phyloP scores from a whole-genome alignment of 2,888 invertebrate genomes.

The Ophion ellenae region DNA sequence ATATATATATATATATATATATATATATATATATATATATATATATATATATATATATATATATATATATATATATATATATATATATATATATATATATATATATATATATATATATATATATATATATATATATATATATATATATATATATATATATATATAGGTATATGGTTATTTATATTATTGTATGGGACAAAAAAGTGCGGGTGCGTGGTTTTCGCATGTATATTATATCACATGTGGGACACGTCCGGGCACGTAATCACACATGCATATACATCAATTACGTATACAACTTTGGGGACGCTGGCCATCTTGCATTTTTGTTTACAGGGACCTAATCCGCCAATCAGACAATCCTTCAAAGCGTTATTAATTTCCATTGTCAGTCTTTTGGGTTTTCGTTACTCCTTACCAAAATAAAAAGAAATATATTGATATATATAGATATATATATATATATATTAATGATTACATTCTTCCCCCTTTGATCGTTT shows the following conservation, averaged over 20 bases:
- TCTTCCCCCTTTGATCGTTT: constrained; percentile 84
- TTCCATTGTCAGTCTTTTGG: constrained; percentile 76
- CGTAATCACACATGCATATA: constrained; percentile 61
- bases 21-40: not conserved
- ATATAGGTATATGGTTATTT: too few species aligned
- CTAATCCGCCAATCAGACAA: constrained; percentile 84
- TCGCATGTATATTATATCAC: constrained; percentile 55
- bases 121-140: constrained; percentile 70
- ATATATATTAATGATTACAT: constrained; percentile 71
- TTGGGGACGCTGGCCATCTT: constrained; percentile 84
- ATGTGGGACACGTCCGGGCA: constrained; percentile 65
- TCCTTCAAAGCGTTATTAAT: constrained; percentile 82
- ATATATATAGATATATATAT: too few species aligned
- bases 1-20: not conserved
- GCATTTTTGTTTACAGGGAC: constrained; percentile 82
- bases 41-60: constrained; percentile 62
- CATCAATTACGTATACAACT: constrained; percentile 80
- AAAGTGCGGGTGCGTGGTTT: constrained; percentile 70
- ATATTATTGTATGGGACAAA: constrained; percentile 68
- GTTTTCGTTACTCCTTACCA: constrained; percentile 62
- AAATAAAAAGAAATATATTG: constrained; percentile 48
- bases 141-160: constrained; percentile 73
- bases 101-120: not conserved
- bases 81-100: not conserved
- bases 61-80: not conserved